These are phyloP conservation scores for Aphelinus certus DNA, from an alignment of 1,140 invertebrate species.

Conservation along the genomic window DNA sequence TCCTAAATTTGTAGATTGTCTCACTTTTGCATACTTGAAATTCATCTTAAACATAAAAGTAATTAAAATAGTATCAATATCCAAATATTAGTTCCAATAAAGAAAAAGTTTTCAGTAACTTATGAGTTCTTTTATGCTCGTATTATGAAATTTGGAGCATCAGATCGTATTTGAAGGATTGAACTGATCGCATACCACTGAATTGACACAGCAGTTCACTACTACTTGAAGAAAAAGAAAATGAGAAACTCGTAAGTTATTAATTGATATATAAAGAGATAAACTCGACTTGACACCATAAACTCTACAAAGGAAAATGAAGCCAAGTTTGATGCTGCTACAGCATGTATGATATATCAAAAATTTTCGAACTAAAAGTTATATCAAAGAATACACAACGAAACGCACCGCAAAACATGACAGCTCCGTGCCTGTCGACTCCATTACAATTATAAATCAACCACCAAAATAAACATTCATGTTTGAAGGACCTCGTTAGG, in stretches of 20 bases:
- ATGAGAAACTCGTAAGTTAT: conserved; percentile 26
- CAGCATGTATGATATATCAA: conserved; percentile 26
- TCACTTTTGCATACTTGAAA: conserved; percentile 31
- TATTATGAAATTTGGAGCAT: conserved; percentile 11
- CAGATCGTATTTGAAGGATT: conserved; percentile 23
- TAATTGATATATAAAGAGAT: conserved; percentile 33
- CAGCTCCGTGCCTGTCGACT: conserved; percentile 30
- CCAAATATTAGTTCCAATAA: conserved; percentile 18
- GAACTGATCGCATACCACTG: conserved; percentile 8
- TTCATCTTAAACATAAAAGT: conserved; percentile 26
- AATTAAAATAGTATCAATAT: conserved; percentile 30
- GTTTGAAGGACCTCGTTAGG: background rate
- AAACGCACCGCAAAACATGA: conserved; percentile 37
- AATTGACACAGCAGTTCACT: conserved; percentile 30
- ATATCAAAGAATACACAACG: conserved; percentile 37
- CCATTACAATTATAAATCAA: conserved; percentile 8
- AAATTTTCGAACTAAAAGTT: conserved; percentile 33
- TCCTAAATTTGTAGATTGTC: conserved; percentile 32
- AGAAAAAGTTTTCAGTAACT: background rate
- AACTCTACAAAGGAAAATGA: conserved; percentile 21
- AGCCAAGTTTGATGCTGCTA: conserved; percentile 36
- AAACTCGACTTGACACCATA: conserved; percentile 35
- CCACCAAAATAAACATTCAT: conserved; percentile 8
- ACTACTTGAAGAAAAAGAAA: conserved; percentile 20
- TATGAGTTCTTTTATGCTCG: conserved; percentile 17